These are phyloP conservation scores for Decapterus maruadsi DNA, from an alignment of 2,797 vertebrate genomes.

Conservation along the genomic window DNA sequence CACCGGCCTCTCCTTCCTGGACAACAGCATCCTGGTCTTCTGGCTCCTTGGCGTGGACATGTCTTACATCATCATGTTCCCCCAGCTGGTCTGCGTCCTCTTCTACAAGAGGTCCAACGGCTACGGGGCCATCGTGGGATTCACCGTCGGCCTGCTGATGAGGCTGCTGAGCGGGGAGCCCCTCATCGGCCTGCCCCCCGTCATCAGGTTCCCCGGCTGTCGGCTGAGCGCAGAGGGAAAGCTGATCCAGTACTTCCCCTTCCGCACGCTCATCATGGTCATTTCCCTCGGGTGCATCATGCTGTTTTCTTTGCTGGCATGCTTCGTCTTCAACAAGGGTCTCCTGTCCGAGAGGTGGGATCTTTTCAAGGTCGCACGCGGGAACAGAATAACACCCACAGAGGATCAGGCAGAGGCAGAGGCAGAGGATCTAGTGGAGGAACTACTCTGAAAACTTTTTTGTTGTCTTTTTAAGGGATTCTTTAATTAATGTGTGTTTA, in stretches of 20 bases:
- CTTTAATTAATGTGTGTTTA: no score
- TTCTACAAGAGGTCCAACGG: constrained; percentile 86
- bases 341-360: constrained; percentile 83
- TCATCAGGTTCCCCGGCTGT: constrained; percentile 83
- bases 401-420: no score
- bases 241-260: constrained; percentile 86
- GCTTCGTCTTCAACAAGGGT: constrained; percentile 82
- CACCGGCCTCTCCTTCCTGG: constrained; percentile 82
- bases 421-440: no score
- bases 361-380: no score
- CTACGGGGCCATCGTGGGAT: constrained; percentile 84
- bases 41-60: constrained; percentile 88
- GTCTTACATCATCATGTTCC: constrained; percentile 88
- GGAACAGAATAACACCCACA: no score
- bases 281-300: constrained; percentile 77
- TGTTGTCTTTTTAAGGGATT: no score
- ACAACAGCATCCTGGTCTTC: constrained; percentile 83
- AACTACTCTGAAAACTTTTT: no score
- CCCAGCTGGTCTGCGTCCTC: constrained; percentile 88
- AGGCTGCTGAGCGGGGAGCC: constrained; percentile 75
- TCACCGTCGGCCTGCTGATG: constrained; percentile 70
- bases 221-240: constrained; percentile 65
- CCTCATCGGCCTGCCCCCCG: constrained; percentile 76
- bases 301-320: constrained; percentile 75
- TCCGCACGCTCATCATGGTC: constrained; percentile 86